Conservation (phyloP, 2,888 invertebrate genomes). For the Acanthopleura granulata region DNA sequence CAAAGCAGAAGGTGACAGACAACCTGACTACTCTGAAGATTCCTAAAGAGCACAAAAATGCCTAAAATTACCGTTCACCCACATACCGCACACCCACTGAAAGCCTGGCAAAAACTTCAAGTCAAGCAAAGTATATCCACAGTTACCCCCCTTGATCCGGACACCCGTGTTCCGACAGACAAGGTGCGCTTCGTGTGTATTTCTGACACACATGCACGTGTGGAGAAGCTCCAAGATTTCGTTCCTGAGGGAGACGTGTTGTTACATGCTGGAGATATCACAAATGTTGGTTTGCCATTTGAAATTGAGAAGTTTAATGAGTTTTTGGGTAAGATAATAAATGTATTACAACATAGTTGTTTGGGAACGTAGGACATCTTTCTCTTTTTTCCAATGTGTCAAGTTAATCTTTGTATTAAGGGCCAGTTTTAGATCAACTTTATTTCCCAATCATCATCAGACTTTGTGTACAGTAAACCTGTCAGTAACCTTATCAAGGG, state of each 20-base stretch:
- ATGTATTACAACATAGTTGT: too few species aligned
- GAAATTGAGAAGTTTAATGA: conserved; percentile 83
- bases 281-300: conserved; percentile 80
- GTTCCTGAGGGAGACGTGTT: conserved; percentile 86
- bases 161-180: conserved; percentile 46
- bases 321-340: conserved; percentile 76
- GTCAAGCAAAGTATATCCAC: conserved; percentile 39
- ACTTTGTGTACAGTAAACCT: too few species aligned
- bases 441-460: too few species aligned
- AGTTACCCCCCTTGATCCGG: conserved; percentile 40
- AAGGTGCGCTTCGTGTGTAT: conserved; percentile 83
- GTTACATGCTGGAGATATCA: conserved; percentile 88
- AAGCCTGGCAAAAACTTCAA: conserved; percentile 33
- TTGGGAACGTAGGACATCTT: too few species aligned
- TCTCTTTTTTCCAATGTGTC: too few species aligned
- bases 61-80: conserved; percentile 29
- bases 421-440: too few species aligned
- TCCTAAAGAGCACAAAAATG: too few species aligned
- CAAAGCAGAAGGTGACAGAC: too few species aligned
- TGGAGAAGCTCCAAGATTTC: conserved; percentile 75
- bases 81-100: conserved; percentile 33
- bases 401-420: too few species aligned
- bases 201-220: conserved; percentile 86
- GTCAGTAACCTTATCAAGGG: too few species aligned
- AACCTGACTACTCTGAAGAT: too few species aligned